phyloP scores from a whole-genome alignment of 2,888 invertebrate genomes.

The Ectobius pallidus region DNA sequence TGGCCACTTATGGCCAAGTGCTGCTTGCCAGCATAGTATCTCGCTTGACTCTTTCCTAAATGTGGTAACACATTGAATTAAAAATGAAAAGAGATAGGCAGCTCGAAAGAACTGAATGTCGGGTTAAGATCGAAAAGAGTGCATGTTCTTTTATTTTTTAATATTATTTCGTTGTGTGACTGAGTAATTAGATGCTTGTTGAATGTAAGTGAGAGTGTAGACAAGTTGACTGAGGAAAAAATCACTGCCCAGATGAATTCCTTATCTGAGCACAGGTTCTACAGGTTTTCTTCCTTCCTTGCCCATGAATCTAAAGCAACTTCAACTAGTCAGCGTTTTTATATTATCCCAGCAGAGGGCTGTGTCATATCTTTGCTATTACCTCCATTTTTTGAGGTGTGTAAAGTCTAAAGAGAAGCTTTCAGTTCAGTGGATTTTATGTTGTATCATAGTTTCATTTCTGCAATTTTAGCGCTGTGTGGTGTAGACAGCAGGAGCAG shows the following conservation, averaged over 20 bases:
- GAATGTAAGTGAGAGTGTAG: neutral
- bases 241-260: conserved; percentile 16
- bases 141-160: too few species aligned
- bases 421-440: too few species aligned
- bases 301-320: conserved; percentile 9
- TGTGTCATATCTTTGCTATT: too few species aligned
- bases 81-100: neutral
- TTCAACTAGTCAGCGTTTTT: neutral
- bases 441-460: too few species aligned
- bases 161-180: neutral
- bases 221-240: conserved; percentile 5
- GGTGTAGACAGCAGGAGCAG: too few species aligned
- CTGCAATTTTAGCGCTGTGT: too few species aligned
- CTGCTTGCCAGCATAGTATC: conserved; percentile 14
- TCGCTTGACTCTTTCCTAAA: neutral
- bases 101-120: neutral
- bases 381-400: too few species aligned
- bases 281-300: neutral
- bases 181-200: neutral
- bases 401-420: too few species aligned
- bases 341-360: neutral
- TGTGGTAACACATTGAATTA: neutral
- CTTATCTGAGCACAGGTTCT: neutral
- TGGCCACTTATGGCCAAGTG: neutral
- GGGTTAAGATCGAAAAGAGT: neutral